phyloP scores from a whole-genome alignment of 1,140 invertebrate species.

The Tetramorium parvispinum region DNA sequence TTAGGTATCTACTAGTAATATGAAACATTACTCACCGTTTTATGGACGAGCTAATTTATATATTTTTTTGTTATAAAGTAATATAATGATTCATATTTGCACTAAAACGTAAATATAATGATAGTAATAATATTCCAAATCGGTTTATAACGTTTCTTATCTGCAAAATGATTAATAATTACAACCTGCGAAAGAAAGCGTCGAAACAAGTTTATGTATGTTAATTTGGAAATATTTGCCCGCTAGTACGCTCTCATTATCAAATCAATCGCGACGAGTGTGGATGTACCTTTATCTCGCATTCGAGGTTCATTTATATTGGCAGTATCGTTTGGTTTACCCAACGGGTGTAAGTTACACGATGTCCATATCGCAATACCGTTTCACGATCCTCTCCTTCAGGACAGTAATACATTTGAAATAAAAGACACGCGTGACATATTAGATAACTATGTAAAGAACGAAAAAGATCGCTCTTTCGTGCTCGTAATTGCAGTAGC shows the following conservation, averaged over 20 bases:
- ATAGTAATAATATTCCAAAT: not conserved
- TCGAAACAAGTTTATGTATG: not conserved
- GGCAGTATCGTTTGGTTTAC: constrained; percentile 24
- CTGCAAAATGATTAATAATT: not conserved
- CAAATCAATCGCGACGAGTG: not conserved
- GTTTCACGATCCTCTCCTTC: constrained; percentile 17
- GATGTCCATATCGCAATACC: constrained; percentile 9
- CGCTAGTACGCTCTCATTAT: not conserved
- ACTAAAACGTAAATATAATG: not conserved
- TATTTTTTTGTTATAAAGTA: not conserved
- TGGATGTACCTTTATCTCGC: constrained; percentile 21
- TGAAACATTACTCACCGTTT: not conserved
- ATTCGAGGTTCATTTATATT: not conserved
- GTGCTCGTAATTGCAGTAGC: constrained; percentile 31
- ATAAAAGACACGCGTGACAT: constrained; percentile 16
- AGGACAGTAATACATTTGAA: not conserved
- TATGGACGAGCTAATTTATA: not conserved
- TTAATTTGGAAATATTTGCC: not conserved
- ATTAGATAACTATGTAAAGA: constrained; percentile 23
- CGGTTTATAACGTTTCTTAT: not conserved
- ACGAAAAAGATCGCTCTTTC: constrained; percentile 25
- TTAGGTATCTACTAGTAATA: not conserved
- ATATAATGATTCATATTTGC: not conserved
- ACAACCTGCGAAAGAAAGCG: not conserved
- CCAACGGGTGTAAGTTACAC: constrained; percentile 36